Percentiles rank a stretch among this genome's conserved stretches.
phyloP scores from a whole-genome alignment of 1,140 invertebrate species.

The Drosophila pallidifrons region DNA sequence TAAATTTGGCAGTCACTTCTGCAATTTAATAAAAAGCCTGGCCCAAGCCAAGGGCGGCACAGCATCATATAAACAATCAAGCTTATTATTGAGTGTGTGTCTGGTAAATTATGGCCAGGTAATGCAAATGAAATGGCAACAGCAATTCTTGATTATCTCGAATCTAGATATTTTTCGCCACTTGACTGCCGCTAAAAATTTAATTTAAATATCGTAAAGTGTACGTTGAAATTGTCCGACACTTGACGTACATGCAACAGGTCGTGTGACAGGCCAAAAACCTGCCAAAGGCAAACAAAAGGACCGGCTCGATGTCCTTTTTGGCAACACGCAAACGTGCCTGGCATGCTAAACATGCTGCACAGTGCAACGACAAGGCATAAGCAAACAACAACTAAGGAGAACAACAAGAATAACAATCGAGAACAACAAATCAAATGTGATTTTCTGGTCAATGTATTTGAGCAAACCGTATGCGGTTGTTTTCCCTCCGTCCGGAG shows the following conservation, averaged over 20 bases:
- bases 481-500: constrained; percentile 7
- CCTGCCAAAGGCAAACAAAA: constrained; percentile 11
- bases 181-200: constrained; percentile 59
- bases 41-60: background rate
- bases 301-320: constrained; percentile 52
- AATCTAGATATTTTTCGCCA: constrained; percentile 48
- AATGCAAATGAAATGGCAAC: constrained; percentile 78
- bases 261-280: constrained; percentile 59
- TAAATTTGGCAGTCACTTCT: constrained; percentile 71
- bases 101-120: constrained; percentile 74
- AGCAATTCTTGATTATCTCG: constrained; percentile 48
- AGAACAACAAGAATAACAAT: background rate
- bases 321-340: constrained; percentile 70
- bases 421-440: constrained; percentile 69
- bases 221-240: constrained; percentile 32
- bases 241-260: constrained; percentile 62
- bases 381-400: background rate
- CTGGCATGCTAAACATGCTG: constrained; percentile 63
- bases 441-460: constrained; percentile 81
- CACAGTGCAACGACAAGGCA: constrained; percentile 3
- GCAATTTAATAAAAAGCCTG: constrained; percentile 81
- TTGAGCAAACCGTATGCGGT: constrained; percentile 18
- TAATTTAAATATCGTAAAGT: constrained; percentile 65
- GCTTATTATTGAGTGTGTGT: constrained; percentile 68
- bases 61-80: constrained; percentile 65